Percentiles rank a stretch among this genome's conserved stretches.
phyloP scores from a whole-genome alignment of 2,888 invertebrate genomes.

The Cantharis rustica region DNA sequence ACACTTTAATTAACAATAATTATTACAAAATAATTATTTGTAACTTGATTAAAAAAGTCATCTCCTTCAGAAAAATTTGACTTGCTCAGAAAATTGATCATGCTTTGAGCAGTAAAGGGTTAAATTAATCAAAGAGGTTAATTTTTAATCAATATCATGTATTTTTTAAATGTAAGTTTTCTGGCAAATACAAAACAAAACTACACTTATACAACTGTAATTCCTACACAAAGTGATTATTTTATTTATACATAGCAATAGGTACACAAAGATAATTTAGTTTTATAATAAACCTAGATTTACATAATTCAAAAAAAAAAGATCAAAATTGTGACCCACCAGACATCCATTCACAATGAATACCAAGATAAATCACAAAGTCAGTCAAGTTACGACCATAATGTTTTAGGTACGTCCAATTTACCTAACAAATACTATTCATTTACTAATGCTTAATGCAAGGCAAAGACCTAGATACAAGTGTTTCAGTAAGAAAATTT shows the following conservation, averaged over 20 bases:
- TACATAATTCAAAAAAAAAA: constrained; percentile 24
- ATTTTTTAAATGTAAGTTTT: constrained; percentile 52
- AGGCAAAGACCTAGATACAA: constrained; percentile 49
- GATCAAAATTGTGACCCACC: constrained; percentile 7
- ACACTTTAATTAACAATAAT: background rate
- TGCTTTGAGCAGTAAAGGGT: constrained; percentile 1
- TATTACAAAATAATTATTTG: background rate
- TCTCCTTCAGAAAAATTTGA: background rate
- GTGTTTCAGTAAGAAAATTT: constrained; percentile 48
- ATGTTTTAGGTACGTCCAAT: constrained; percentile 45
- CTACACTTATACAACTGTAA: constrained; percentile 57
- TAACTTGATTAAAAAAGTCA: background rate
- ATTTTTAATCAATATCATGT: constrained; percentile 48
- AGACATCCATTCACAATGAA: background rate
- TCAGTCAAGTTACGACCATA: constrained; percentile 48
- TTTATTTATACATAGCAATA: constrained; percentile 58
- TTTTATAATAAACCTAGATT: constrained; percentile 38
- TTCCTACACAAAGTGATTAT: constrained; percentile 55
- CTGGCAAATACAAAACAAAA: constrained; percentile 57
- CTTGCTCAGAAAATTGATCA: background rate
- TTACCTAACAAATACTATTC: constrained; percentile 42
- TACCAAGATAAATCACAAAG: constrained; percentile 42
- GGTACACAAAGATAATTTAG: constrained; percentile 57
- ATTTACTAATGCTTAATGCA: constrained; percentile 43
- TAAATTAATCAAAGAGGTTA: constrained; percentile 21